These are phyloP conservation scores for Xenopus tropicalis DNA, from an alignment of 2,113 vertebrate genomes.

Conservation along the genomic window UCB_Xtro_10.0 CM004450.2:53718501-53719000, in stretches of 20 bases:
- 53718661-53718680: no score
- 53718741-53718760: neutral
- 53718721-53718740: neutral
- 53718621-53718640: neutral
- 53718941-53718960: neutral
- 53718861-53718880: neutral
- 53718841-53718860: neutral
- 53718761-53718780: slow-evolving; percentile 6
- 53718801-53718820: neutral
- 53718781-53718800: neutral
- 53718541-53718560: no score
- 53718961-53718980: neutral
- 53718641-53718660: neutral
- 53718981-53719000: neutral
- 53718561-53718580: no score
- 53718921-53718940: neutral
- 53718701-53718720: neutral
- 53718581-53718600: no score
- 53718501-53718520: no score
- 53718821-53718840: neutral
- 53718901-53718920: neutral
- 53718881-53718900: neutral
- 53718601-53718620: neutral
- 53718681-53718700: neutral
- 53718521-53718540: no score